Evolutionary conservation across 2,113 vertebrate genomes (phyloP).

Genomic region (Cryptomyrus ogoouensis): DNA sequence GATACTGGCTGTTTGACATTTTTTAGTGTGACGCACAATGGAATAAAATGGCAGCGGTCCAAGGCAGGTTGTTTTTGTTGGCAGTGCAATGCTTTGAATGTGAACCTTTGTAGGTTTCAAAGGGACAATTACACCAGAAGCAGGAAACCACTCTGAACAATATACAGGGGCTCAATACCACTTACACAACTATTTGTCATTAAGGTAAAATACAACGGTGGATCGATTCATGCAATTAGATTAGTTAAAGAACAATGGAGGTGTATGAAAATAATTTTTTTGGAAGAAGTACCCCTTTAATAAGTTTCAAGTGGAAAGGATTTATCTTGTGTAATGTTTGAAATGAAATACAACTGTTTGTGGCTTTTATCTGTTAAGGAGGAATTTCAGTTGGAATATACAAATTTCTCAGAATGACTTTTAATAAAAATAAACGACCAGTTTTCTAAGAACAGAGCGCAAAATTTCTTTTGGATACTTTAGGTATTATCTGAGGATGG

Average conservation of each 20-base stretch:
- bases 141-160: conserved; percentile 67
- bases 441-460: neutral
- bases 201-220: conserved; percentile 30
- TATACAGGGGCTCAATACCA: conserved; percentile 45
- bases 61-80: conserved; percentile 70
- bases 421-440: neutral
- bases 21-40: conserved; percentile 42
- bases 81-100: conserved; percentile 54
- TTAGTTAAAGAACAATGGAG: neutral
- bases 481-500: neutral
- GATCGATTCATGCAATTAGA: conserved; percentile 16
- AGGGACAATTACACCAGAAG: conserved; percentile 58
- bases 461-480: neutral
- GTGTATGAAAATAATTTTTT: neutral
- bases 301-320: neutral
- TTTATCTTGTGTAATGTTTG: neutral
- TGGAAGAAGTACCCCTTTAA: neutral
- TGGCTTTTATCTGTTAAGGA: neutral
- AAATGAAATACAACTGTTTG: neutral
- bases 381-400: neutral
- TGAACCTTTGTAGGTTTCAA: conserved; percentile 52
- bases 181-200: conserved; percentile 36
- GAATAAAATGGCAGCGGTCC: conserved; percentile 46
- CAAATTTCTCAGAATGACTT: neutral
- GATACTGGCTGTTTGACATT: conserved; percentile 50